These are phyloP conservation scores for Menidia beryllina DNA, from an alignment of 2,113 vertebrate species.

Conservation along the genomic window DNA sequence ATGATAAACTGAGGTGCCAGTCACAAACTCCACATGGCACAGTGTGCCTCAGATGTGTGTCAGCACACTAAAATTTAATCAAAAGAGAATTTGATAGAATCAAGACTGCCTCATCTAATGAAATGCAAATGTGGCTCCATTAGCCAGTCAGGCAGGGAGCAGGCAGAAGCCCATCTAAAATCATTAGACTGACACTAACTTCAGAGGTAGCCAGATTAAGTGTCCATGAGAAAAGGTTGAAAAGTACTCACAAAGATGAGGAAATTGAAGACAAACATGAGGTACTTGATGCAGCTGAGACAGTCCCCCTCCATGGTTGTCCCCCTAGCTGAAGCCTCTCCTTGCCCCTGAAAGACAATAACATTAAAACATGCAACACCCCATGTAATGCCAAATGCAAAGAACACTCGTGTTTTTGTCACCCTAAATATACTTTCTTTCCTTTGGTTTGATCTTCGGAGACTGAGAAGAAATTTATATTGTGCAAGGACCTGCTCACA, in stretches of 20 bases:
- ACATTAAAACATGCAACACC: slow-evolving; percentile 28
- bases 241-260: slow-evolving; percentile 94
- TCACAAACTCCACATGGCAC: slow-evolving; percentile 67
- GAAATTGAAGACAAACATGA: slow-evolving; percentile 98
- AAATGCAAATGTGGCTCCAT: slow-evolving; percentile 77
- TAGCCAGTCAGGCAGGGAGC: slow-evolving; percentile 51
- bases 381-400: slow-evolving; percentile 39
- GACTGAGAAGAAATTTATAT: slow-evolving; percentile 51
- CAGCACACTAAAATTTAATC: slow-evolving; percentile 76
- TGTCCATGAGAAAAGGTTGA: slow-evolving; percentile 32
- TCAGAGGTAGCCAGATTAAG: slow-evolving; percentile 47
- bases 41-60: slow-evolving; percentile 72
- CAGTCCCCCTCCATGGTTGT: slow-evolving; percentile 93
- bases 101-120: slow-evolving; percentile 74
- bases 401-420: slow-evolving; percentile 32
- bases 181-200: slow-evolving; percentile 60
- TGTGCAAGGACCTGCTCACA: slow-evolving; percentile 60
- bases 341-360: slow-evolving; percentile 80
- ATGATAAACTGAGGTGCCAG: slow-evolving; percentile 77
- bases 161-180: slow-evolving; percentile 49
- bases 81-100: slow-evolving; percentile 75
- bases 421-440: slow-evolving; percentile 32
- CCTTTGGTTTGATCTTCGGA: slow-evolving; percentile 16
- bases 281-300: slow-evolving; percentile 96
- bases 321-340: slow-evolving; percentile 78